These are phyloP conservation scores for Camelus dromedarius DNA, from an alignment of 2,113 vertebrate species.

Conservation along the genomic window DNA sequence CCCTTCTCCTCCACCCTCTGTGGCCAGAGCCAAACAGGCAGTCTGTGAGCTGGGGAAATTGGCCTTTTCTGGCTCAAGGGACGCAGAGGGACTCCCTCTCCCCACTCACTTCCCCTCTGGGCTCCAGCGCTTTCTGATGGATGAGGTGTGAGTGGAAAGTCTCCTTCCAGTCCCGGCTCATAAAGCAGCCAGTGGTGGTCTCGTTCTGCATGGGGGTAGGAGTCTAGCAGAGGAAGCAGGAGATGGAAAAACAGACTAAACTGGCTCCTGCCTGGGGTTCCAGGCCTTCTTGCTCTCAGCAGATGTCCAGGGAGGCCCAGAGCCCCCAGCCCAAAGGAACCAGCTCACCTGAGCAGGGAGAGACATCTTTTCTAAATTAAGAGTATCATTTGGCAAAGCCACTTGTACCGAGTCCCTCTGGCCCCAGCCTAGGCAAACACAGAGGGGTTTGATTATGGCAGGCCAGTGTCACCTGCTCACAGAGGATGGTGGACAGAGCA, in stretches of 20 bases:
- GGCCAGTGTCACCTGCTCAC: not conserved
- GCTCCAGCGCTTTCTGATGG: conserved; percentile 76
- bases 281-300: not conserved
- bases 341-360: conserved; percentile 43
- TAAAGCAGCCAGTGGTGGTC: conserved; percentile 81
- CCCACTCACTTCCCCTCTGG: not conserved
- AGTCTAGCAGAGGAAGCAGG: conserved; percentile 38
- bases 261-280: not conserved
- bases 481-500: not conserved
- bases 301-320: not conserved
- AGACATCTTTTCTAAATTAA: conserved; percentile 58
- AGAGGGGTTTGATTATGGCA: conserved; percentile 59
- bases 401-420: conserved; percentile 70
- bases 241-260: not conserved
- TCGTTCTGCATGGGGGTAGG: conserved; percentile 40
- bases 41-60: not conserved
- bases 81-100: not conserved
- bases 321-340: not conserved
- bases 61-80: not conserved
- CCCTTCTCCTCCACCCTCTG: not conserved
- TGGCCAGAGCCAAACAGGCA: not conserved
- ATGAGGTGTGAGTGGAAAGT: conserved; percentile 77
- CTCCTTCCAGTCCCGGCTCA: conserved; percentile 75
- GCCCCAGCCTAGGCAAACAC: conserved; percentile 62
- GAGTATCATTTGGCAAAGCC: conserved; percentile 72